Evolutionary conservation across 2,113 vertebrate genomes (phyloP).

Genomic region (Gambusia affinis): DNA sequence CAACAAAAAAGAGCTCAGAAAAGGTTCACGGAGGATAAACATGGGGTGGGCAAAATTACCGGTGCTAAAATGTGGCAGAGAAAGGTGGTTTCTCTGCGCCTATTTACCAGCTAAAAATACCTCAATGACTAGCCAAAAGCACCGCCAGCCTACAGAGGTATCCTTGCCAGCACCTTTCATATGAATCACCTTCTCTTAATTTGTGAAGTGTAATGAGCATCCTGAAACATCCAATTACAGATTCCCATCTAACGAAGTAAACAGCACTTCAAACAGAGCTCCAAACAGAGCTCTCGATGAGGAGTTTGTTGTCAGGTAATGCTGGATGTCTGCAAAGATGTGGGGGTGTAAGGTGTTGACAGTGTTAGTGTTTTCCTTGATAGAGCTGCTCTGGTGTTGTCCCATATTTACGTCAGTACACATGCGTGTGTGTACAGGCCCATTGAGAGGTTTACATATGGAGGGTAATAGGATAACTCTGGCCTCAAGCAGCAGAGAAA

Average conservation of each 20-base stretch:
- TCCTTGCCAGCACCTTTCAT: slow-evolving; percentile 58
- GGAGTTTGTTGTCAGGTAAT: slow-evolving; percentile 61
- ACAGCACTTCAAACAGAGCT: slow-evolving; percentile 63
- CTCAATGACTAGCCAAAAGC: slow-evolving; percentile 41
- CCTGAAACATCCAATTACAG: slow-evolving; percentile 65
- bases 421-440: slow-evolving; percentile 66
- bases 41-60: slow-evolving; percentile 71
- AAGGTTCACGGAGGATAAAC: slow-evolving; percentile 56
- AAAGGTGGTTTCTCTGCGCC: slow-evolving; percentile 66
- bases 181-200: slow-evolving; percentile 49
- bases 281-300: slow-evolving; percentile 63
- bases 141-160: slow-evolving; percentile 40
- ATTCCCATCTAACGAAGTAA: slow-evolving; percentile 67
- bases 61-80: slow-evolving; percentile 69
- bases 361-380: slow-evolving; percentile 56
- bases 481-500: slow-evolving; percentile 54
- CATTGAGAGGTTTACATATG: slow-evolving; percentile 72
- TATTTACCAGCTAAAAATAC: slow-evolving; percentile 73
- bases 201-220: slow-evolving; percentile 63
- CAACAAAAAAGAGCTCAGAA: slow-evolving; percentile 36
- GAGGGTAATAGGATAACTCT: slow-evolving; percentile 73
- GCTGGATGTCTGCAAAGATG: slow-evolving; percentile 43
- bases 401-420: slow-evolving; percentile 68
- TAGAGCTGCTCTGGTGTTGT: slow-evolving; percentile 54
- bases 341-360: slow-evolving; percentile 64